These are phyloP conservation scores for Microtus montanus DNA, from an alignment of 2,113 vertebrate species.

Conservation along the genomic window DNA sequence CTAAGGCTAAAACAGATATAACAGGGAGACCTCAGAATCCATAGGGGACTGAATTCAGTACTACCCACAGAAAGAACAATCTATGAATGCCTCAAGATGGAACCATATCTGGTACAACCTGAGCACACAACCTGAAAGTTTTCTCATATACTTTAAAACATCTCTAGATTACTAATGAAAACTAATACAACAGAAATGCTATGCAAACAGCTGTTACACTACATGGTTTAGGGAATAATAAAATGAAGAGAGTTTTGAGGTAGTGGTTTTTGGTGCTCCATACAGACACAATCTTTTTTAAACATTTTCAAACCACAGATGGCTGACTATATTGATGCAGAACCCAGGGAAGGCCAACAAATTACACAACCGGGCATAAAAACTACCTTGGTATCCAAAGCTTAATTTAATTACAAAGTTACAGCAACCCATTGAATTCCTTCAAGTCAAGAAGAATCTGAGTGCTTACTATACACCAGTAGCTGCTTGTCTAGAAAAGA, in stretches of 20 bases:
- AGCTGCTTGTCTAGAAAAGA: slow-evolving; percentile 19
- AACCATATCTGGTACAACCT: neutral
- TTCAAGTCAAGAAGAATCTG: slow-evolving; percentile 44
- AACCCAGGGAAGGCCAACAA: neutral
- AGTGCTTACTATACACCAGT: slow-evolving; percentile 13
- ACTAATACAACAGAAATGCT: neutral
- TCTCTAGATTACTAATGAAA: neutral
- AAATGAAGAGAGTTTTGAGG: neutral
- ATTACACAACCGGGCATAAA: neutral
- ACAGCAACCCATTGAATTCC: neutral
- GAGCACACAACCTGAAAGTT: neutral
- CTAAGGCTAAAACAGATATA: neutral
- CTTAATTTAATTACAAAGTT: slow-evolving; percentile 33
- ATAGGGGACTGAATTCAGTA: neutral
- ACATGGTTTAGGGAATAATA: neutral
- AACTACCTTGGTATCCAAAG: slow-evolving; percentile 1
- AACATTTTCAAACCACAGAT: neutral
- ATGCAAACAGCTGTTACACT: neutral
- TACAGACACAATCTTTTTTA: neutral
- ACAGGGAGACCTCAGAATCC: neutral
- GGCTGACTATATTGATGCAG: neutral
- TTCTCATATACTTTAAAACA: neutral
- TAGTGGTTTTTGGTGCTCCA: neutral
- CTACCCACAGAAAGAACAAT: neutral
- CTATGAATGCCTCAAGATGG: neutral